phyloP scores from a whole-genome alignment of 2,888 invertebrate genomes.

The Drosophila eohydei region DNA sequence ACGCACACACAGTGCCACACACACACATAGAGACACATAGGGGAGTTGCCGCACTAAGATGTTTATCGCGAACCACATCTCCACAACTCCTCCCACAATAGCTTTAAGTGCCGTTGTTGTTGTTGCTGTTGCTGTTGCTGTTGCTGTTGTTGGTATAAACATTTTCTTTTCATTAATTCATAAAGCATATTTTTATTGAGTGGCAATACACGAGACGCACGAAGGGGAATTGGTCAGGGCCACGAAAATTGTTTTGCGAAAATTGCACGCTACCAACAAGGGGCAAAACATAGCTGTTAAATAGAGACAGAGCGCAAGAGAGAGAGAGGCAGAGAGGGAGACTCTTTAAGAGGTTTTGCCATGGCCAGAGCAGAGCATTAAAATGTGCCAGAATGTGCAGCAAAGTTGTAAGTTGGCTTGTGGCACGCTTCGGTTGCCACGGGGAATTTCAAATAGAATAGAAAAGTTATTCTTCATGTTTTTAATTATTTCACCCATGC shows the following conservation, averaged over 20 bases:
- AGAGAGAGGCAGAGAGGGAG: not conserved
- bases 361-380: conserved; percentile 7
- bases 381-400: conserved; percentile 64
- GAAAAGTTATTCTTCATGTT: conserved; percentile 46
- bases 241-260: conserved; percentile 74
- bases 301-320: not conserved
- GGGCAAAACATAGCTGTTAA: not conserved
- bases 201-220: conserved; percentile 67
- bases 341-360: not conserved
- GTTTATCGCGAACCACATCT: conserved; percentile 54
- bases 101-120: conserved; percentile 37
- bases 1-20: not conserved
- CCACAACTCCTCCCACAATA: conserved; percentile 26
- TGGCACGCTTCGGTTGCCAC: conserved; percentile 69
- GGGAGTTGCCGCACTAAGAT: conserved; percentile 46
- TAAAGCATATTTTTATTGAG: conserved; percentile 79
- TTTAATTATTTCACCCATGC: conserved; percentile 38
- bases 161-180: conserved; percentile 80
- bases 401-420: conserved; percentile 54
- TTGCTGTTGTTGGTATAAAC: conserved; percentile 63
- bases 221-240: conserved; percentile 8
- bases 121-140: conserved; percentile 22
- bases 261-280: conserved; percentile 44
- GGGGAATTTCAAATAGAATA: conserved; percentile 65
- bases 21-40: conserved; percentile 2